Evolutionary conservation across 2,888 invertebrate species (phyloP), one percentile per base, ranked within the genome.

Genomic region (Ephialtes manifestator): DNA sequence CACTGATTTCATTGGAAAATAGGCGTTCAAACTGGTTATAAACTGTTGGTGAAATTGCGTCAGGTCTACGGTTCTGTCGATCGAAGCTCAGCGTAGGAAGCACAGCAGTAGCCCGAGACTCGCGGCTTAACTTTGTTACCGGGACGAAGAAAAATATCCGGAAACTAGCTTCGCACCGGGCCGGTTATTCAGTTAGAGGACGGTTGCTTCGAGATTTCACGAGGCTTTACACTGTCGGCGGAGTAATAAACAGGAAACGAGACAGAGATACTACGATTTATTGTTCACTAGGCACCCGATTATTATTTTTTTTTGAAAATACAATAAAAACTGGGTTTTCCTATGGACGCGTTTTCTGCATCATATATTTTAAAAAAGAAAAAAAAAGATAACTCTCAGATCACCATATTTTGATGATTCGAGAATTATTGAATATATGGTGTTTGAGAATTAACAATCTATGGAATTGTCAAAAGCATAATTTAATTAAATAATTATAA

Each of bases 61-160:
- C 35, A 18, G 48, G 24, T 53, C n/a, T 24, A 13, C 24, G 53
- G 31, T 65, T 39, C 8, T 20, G 48, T 20, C 10, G 51, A 51
- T 76, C 53, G 68, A 68, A 48, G 67, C 46, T 43, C 24, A 7
- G 48, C 20, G 75, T 4, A 65, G 8, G 35, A 24, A 65, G 75
- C 65, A 15, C 39, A 65, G 51, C 31, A 35, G 51, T 51, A 15
- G 35, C 65, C 71, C 51, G 55, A 72, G 75, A 76, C 79, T 76
- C 46, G 71, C 43, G 43, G 82, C 58, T 71, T 82, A 82, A 85
- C 82, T 82, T 82, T 28, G 79, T 85, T 82, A 82, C 82, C 75
- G 65, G 65, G 75, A 76, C 75, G 79, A 82, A 85, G 85, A 85
- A 85, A 82, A 85, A 85, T 85, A 85, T 71, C 75, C 75, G 82